phyloP scores from a whole-genome alignment of 2,797 vertebrate genomes.

The Cossypha dichroa region DNA sequence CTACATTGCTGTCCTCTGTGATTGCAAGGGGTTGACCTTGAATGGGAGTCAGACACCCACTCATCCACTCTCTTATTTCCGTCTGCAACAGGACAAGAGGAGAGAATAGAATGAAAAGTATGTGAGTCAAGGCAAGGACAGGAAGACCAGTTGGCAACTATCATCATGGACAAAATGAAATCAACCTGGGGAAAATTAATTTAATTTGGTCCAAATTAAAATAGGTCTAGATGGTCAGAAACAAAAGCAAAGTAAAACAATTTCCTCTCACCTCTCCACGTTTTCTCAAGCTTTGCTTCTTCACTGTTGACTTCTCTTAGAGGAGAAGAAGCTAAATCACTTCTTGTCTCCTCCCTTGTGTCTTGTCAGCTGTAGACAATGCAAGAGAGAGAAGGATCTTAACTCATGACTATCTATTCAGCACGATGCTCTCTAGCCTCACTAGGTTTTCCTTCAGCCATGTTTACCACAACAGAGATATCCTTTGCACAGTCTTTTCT shows the following conservation, averaged over 20 bases:
- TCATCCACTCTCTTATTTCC: neutral
- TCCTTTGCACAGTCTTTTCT: neutral
- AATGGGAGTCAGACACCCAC: neutral
- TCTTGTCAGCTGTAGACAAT: neutral
- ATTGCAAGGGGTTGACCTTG: neutral
- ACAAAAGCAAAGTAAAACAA: neutral
- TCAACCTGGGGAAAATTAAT: neutral
- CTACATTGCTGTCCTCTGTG: neutral
- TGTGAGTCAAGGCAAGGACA: neutral
- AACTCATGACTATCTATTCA: neutral
- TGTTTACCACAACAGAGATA: neutral
- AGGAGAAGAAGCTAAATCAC: neutral
- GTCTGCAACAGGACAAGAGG: neutral
- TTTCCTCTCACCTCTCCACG: accelerated
- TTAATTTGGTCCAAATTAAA: neutral
- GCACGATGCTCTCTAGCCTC: neutral
- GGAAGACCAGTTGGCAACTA: neutral
- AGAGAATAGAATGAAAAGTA: neutral
- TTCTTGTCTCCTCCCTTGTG: neutral
- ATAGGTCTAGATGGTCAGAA: neutral
- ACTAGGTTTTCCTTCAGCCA: neutral
- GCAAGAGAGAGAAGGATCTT: neutral
- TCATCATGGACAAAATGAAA: neutral
- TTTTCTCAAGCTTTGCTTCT: neutral
- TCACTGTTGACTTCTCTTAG: neutral